phyloP scores from a whole-genome alignment of 2,113 vertebrate species.

The Callospermophilus lateralis region DNA sequence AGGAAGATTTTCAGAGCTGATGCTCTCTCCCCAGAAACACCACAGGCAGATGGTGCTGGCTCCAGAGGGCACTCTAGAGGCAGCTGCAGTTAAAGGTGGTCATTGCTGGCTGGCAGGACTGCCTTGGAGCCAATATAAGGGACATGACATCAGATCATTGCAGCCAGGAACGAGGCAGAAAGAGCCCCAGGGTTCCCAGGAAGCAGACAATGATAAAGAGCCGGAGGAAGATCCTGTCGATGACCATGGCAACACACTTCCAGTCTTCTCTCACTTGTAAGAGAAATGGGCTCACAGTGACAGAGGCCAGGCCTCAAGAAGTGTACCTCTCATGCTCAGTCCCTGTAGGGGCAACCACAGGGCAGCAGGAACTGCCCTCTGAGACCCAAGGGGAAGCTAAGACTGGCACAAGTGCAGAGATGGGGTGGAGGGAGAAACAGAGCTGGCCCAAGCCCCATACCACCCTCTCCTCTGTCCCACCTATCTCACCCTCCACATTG shows the following conservation, averaged over 20 bases:
- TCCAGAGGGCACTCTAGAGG: not conserved
- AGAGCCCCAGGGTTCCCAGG: constrained; percentile 93
- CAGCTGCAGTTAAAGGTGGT: not conserved
- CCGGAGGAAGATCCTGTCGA: constrained; percentile 96
- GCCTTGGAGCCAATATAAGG: not conserved
- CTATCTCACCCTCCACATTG: too few relatives aligned
- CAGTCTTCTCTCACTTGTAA: constrained; percentile 94
- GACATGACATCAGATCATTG: constrained; percentile 90
- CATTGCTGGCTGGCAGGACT: not conserved
- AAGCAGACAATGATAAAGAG: constrained; percentile 94
- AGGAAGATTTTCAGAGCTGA: not conserved
- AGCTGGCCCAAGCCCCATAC: not conserved
- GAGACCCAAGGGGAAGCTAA: not conserved
- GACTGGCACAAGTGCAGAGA: too few relatives aligned
- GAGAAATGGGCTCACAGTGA: not conserved
- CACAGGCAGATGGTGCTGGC: not conserved
- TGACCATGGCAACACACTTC: constrained; percentile 96
- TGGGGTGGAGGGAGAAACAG: not conserved
- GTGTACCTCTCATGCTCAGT: not conserved
- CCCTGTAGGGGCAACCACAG: not conserved
- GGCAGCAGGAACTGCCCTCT: not conserved
- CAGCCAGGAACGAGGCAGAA: constrained; percentile 93
- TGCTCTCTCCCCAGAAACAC: not conserved
- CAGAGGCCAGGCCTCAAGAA: not conserved
- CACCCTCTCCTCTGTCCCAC: not conserved